Base-by-base conservation (phyloP, 2,888 invertebrate species). In the Sialis fuliginosa region DNA sequence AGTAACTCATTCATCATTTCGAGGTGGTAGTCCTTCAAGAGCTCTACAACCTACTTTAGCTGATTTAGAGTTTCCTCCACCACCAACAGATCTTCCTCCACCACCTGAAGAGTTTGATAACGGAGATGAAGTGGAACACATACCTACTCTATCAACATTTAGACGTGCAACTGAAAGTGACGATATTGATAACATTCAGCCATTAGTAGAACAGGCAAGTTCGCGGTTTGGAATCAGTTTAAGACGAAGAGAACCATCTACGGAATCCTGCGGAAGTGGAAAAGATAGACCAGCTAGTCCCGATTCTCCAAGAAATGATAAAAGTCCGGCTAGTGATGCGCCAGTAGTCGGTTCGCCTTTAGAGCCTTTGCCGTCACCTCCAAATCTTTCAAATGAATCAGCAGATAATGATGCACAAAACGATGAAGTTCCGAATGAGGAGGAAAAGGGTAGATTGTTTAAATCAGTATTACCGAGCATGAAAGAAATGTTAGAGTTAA, bases 21-120 rank as follows among this genome's bases (percentile, higher is more conserved):
- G 67, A 43, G 72, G 72, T 43, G 74, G 76, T 48, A 82, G 80
- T 60, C 84, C 85, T 6, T 81, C 80, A 48, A 66, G 80, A 35
- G 75, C 77, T 41, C 70, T 78, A 2, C 79, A 84, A 50, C 86
- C 86, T 0, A 76, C 78, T 1, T 65, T 86, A 49, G 85, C 86
- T 4, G 87, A 89, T 60, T 69, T 90, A 33, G 89, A 90, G 62
- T 89, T 89, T 65, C 89, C 89, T 1, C 89, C 89, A 12, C 89
- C 88, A 0, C 88, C 88, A 0, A 70, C 79, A 5, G 85, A 84
- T 57, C 65, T 84, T 45, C 85, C 85, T 2, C 87, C 87, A 12
- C 86, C 86, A 1, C 80, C 82, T 0, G 81, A 79, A 57, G 80
- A 80, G 48, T 68, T 71, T 54, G 65, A 66, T 43, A 52, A 47